phyloP scores from a whole-genome alignment of 2,113 vertebrate genomes.

The Anoura caudifer region DNA sequence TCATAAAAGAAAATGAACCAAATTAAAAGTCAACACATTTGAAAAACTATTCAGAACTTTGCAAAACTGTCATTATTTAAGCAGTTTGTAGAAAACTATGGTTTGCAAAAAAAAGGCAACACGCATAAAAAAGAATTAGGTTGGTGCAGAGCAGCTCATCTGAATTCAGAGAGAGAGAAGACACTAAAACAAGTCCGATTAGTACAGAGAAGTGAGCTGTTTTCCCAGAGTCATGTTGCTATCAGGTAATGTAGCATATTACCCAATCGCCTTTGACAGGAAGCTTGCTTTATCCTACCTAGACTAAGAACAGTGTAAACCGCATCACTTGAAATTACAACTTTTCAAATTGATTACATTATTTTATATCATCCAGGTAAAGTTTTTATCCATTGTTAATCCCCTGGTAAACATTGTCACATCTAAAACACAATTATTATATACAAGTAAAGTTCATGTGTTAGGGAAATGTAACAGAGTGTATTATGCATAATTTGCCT shows the following conservation, averaged over 20 bases:
- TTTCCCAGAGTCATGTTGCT: constrained; percentile 61
- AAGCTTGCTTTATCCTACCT: constrained; percentile 45
- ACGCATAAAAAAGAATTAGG: constrained; percentile 66
- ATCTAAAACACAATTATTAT: constrained; percentile 71
- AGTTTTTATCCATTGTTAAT: constrained; percentile 73
- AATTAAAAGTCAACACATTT: constrained; percentile 64
- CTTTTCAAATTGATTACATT: constrained; percentile 74
- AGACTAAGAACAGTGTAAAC: constrained; percentile 45
- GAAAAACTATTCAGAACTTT: constrained; percentile 49
- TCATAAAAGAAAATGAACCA: not conserved
- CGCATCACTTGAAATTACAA: constrained; percentile 65
- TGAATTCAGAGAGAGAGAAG: constrained; percentile 51
- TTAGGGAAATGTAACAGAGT: constrained; percentile 69
- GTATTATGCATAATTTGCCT: constrained; percentile 59
- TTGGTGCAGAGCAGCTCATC: constrained; percentile 23
- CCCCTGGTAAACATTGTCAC: constrained; percentile 58
- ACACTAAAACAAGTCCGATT: constrained; percentile 63
- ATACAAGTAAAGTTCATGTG: constrained; percentile 67
- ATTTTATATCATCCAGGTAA: constrained; percentile 46
- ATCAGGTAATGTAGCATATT: constrained; percentile 62
- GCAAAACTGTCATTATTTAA: constrained; percentile 63
- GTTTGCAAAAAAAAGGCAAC: constrained; percentile 26
- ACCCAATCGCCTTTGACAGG: constrained; percentile 43
- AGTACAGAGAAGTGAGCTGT: constrained; percentile 65
- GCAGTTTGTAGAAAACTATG: constrained; percentile 13